These are phyloP conservation scores for Drosophila repletoides DNA, from an alignment of 1,140 invertebrate species.

Conservation along the genomic window DNA sequence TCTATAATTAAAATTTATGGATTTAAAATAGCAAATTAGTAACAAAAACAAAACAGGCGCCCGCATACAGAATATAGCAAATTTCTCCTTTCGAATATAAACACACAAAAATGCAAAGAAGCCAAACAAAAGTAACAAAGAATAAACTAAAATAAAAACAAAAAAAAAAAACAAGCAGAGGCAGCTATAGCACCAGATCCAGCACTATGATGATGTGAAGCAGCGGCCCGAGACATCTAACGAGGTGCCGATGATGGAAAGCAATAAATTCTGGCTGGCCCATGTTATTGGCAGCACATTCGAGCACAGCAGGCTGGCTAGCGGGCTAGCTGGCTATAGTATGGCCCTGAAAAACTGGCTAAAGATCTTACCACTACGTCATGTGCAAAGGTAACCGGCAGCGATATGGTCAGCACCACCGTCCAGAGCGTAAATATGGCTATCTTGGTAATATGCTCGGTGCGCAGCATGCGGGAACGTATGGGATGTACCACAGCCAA, in stretches of 20 bases:
- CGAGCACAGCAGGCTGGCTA: constrained; percentile 54
- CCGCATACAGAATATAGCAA: constrained; percentile 21
- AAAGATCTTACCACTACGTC: constrained; percentile 84
- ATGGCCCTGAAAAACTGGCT: neutral
- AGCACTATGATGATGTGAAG: constrained; percentile 6
- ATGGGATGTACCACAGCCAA: constrained; percentile 97
- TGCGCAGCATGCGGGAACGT: constrained; percentile 90
- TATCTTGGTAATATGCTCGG: constrained; percentile 90
- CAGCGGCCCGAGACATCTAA: constrained; percentile 47
- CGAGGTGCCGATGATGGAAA: constrained; percentile 77
- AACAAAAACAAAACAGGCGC: constrained; percentile 68
- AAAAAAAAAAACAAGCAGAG: constrained; percentile 11
- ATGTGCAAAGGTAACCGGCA: constrained; percentile 90
- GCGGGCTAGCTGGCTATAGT: no score
- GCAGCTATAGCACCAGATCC: constrained; percentile 11
- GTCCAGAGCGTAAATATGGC: constrained; percentile 92
- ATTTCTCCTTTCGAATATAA: constrained; percentile 62
- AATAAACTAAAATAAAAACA: constrained; percentile 41
- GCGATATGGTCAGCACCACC: constrained; percentile 88
- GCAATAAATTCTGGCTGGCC: constrained; percentile 74
- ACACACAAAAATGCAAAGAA: constrained; percentile 34
- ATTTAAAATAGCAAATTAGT: constrained; percentile 76
- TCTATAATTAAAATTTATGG: constrained; percentile 79
- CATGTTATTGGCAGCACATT: constrained; percentile 73
- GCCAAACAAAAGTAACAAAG: constrained; percentile 29